Evolutionary conservation across 2,113 vertebrate species (phyloP).

Genomic region (Xiphophorus maculatus): DNA sequence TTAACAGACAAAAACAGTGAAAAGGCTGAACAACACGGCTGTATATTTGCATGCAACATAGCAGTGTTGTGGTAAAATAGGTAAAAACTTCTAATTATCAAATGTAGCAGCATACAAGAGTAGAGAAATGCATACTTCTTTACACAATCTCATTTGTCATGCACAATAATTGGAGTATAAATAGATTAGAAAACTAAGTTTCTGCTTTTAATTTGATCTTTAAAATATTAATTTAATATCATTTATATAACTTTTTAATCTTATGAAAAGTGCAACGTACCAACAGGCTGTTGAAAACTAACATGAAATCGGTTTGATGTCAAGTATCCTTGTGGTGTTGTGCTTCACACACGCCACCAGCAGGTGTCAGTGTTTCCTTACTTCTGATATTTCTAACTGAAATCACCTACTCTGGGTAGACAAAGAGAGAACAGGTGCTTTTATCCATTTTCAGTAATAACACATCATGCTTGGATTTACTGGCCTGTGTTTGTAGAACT

Average conservation of each 20-base stretch:
- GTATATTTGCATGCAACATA: constrained; percentile 32
- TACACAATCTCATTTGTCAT: constrained; percentile 13
- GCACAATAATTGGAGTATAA: constrained; percentile 31
- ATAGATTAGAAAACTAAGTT: constrained; percentile 50
- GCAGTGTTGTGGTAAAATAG: constrained; percentile 2
- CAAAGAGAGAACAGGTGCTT: constrained; percentile 39
- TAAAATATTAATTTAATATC: constrained; percentile 2
- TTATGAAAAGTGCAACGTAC: constrained; percentile 38
- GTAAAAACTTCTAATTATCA: constrained; percentile 32
- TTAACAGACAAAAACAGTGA: constrained; percentile 10
- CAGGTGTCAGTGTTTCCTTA: constrained; percentile 48
- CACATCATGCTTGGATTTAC: not conserved
- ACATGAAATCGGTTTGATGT: not conserved
- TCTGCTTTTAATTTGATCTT: constrained; percentile 8
- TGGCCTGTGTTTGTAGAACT: not conserved
- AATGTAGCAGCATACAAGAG: constrained; percentile 34
- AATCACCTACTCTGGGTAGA: constrained; percentile 38
- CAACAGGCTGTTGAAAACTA: not conserved
- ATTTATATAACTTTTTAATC: not conserved
- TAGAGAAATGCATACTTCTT: not conserved
- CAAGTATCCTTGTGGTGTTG: not conserved
- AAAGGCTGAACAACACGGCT: constrained; percentile 6
- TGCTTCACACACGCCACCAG: constrained; percentile 20
- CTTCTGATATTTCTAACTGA: not conserved
- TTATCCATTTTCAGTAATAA: not conserved